Evolutionary conservation across 2,113 vertebrate species (phyloP).

Genomic region (Microtus richardsoni): DNA sequence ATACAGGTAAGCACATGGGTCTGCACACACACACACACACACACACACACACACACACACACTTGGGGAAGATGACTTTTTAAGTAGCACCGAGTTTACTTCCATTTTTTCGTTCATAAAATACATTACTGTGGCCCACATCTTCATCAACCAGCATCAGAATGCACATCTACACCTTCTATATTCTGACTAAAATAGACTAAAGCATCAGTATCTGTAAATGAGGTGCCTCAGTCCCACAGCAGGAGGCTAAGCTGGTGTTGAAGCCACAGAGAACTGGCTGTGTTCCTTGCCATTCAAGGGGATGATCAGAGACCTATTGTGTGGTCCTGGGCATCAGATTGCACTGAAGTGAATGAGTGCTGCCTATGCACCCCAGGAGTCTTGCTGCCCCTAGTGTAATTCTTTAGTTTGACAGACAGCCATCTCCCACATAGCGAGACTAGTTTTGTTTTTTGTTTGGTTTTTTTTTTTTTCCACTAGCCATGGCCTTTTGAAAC

Average conservation of each 20-base stretch:
- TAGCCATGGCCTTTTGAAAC: conserved; percentile 68
- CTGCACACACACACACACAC: no score
- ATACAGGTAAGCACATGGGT: no score
- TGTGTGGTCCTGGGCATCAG: neutral
- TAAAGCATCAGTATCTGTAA: neutral
- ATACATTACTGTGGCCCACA: no score
- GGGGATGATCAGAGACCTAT: rapidly evolving
- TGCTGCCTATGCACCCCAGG: no score
- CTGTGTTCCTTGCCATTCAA: neutral
- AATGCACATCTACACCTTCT: rapidly evolving
- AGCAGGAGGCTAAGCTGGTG: neutral
- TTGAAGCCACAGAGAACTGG: neutral
- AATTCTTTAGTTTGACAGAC: neutral
- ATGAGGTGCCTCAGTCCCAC: neutral
- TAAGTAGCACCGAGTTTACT: neutral
- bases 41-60: no score
- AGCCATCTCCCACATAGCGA: neutral
- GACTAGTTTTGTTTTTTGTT: neutral
- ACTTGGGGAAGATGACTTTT: no score
- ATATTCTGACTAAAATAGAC: neutral
- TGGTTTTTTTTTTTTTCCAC: neutral
- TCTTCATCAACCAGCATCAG: neutral
- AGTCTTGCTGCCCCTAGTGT: neutral
- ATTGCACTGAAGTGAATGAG: neutral
- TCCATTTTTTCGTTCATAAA: neutral